These are phyloP conservation scores for Pinctada fucata DNA, from an alignment of 2,888 invertebrate species.

Conservation along the genomic window DNA sequence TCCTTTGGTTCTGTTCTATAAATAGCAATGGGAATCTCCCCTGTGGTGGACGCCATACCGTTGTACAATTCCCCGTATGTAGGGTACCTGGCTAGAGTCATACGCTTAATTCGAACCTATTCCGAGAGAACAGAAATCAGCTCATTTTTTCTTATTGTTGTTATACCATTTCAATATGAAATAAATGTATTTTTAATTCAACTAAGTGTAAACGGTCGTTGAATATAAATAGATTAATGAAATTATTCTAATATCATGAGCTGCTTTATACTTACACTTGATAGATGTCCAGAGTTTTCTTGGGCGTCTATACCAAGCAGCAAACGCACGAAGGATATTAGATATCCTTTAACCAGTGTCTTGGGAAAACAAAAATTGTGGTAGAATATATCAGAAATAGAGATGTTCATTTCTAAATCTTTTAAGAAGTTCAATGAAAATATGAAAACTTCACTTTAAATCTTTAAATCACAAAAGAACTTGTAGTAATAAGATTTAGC, in stretches of 20 bases:
- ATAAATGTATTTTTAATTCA: background rate
- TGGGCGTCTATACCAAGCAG: constrained; percentile 97
- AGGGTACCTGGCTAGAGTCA: constrained; percentile 96
- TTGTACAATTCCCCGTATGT: constrained; percentile 98
- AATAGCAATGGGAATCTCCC: constrained; percentile 98
- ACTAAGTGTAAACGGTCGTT: background rate
- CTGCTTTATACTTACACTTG: constrained; percentile 85
- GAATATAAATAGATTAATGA: background rate
- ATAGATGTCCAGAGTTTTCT: constrained; percentile 96
- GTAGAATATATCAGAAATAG: background rate
- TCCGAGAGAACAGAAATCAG: background rate
- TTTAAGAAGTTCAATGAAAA: no score
- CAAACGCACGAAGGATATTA: constrained; percentile 96
- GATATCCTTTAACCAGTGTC: constrained; percentile 98
- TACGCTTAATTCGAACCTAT: constrained; percentile 96
- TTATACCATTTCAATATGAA: background rate
- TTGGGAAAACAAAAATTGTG: constrained; percentile 77
- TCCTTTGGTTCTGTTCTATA: constrained; percentile 89
- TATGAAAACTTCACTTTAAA: no score
- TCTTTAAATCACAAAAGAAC: no score
- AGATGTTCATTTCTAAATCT: no score
- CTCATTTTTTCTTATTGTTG: background rate
- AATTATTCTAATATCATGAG: no score
- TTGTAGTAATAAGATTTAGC: background rate
- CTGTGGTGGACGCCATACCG: constrained; percentile 96